A percentile compares a stretch with the other conserved stretches of the same genome.
Conservation (phyloP, 1,140 invertebrate species). For the Eupeodes corollae region DNA sequence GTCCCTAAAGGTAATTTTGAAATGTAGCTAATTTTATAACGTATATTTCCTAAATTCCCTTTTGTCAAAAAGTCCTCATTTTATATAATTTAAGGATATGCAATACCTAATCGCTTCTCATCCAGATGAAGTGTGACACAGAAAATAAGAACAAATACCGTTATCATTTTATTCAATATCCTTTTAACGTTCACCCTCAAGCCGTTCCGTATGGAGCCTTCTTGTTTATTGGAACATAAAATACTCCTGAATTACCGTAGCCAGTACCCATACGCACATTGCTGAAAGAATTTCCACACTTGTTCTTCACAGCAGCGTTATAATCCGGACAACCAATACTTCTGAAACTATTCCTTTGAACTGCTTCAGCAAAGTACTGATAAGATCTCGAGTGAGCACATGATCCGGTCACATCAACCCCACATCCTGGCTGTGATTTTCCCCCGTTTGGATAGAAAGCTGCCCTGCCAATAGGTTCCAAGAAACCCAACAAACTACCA, state of each 20-base stretch:
- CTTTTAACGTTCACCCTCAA: too few species aligned
- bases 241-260: slow-evolving; percentile 4
- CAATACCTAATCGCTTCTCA: too few species aligned
- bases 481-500: slow-evolving; percentile 33
- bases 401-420: slow-evolving; percentile 20
- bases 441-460: slow-evolving; percentile 48
- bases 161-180: too few species aligned
- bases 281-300: slow-evolving; percentile 15
- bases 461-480: slow-evolving; percentile 36
- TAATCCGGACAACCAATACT: slow-evolving; percentile 10
- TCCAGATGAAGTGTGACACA: too few species aligned
- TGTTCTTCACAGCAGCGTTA: slow-evolving; percentile 7
- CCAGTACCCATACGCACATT: slow-evolving; percentile 11
- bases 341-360: slow-evolving; percentile 11
- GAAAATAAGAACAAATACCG: too few species aligned
- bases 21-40: too few species aligned
- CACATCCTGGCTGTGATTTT: slow-evolving; percentile 43
- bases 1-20: too few species aligned
- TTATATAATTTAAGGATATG: too few species aligned
- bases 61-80: too few species aligned
- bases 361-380: slow-evolving; percentile 22
- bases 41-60: too few species aligned
- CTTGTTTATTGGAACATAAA: slow-evolving; percentile 14
- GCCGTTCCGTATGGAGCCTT: slow-evolving; percentile 6
- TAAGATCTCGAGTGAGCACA: slow-evolving; percentile 30